phyloP scores from a whole-genome alignment of 2,888 invertebrate species.

The Drosophila borborema region DNA sequence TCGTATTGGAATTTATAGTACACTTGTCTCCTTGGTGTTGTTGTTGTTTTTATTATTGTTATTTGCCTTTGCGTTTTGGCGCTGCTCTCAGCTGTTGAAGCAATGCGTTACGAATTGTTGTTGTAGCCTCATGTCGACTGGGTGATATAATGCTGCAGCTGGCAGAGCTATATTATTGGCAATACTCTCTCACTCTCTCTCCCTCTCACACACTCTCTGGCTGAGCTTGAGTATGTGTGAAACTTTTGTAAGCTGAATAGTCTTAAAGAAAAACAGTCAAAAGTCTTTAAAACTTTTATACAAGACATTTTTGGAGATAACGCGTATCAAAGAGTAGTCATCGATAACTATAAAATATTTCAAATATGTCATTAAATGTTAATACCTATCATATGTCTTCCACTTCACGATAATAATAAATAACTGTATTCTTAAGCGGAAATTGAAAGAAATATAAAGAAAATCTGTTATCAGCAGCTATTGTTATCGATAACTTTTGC shows the following conservation, averaged over 20 bases:
- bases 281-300: background rate
- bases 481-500: background rate
- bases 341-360: background rate
- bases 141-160: constrained; percentile 21
- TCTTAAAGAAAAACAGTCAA: background rate
- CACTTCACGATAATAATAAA: no score
- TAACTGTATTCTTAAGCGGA: no score
- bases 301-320: background rate
- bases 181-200: background rate
- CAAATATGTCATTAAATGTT: no score
- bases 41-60: constrained; percentile 12
- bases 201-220: background rate
- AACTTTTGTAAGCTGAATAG: background rate
- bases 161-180: background rate
- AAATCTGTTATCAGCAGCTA: background rate
- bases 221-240: background rate
- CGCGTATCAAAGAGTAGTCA: background rate
- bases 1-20: constrained; percentile 66
- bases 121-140: background rate
- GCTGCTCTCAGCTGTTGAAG: constrained; percentile 23
- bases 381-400: background rate
- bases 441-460: no score
- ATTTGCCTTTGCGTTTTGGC: no score
- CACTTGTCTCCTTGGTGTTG: constrained; percentile 39
- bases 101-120: background rate